Conservation (phyloP, 2,113 vertebrate species). For the Engystomops pustulosus region DNA sequence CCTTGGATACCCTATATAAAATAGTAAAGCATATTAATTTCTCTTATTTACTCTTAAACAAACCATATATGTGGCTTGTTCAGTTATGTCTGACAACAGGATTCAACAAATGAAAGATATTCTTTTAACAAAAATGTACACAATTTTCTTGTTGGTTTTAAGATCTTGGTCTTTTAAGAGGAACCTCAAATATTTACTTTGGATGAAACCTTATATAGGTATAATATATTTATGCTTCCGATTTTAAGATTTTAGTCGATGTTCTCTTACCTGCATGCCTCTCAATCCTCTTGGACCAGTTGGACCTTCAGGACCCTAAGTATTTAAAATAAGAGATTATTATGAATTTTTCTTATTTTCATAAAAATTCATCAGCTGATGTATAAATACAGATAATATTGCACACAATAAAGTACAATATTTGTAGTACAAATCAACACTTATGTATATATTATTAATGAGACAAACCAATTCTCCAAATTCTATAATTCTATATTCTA, state of each 20-base stretch:
- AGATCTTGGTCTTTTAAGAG: neutral
- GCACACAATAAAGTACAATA: neutral
- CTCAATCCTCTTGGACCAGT: conserved; percentile 78
- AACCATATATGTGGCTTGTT: no score
- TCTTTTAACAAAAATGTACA: neutral
- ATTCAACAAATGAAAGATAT: neutral
- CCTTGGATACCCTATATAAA: conserved; percentile 81
- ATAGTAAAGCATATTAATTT: neutral
- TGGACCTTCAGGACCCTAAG: conserved; percentile 85
- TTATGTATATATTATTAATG: neutral
- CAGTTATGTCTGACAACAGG: neutral
- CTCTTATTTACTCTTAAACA: no score
- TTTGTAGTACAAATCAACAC: neutral
- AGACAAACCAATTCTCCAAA: no score
- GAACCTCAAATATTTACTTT: no score
- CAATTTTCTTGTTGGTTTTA: neutral
- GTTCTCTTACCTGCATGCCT: conserved; percentile 81
- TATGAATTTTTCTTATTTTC: no score
- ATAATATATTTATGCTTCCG: no score
- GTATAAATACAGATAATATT: no score
- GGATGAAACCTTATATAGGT: no score
- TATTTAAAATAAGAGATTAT: no score
- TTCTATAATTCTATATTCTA: no score
- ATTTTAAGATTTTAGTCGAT: neutral
- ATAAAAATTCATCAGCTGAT: no score